These are phyloP conservation scores for Reticulitermes lucifugus DNA, from an alignment of 2,888 invertebrate species.

Conservation along the genomic window DNA sequence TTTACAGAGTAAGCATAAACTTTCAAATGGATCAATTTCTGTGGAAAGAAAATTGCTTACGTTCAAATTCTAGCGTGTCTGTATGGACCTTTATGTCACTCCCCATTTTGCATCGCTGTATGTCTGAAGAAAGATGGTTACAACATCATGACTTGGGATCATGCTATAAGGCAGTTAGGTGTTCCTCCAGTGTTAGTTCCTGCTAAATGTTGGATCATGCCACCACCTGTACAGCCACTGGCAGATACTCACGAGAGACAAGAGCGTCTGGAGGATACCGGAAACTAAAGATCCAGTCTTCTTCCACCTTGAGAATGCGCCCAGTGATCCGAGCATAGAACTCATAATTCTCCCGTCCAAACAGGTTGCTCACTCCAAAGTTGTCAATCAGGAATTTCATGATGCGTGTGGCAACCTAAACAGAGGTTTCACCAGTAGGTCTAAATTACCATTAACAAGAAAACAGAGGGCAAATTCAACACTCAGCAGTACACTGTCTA, in stretches of 20 bases:
- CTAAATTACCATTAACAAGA: no score
- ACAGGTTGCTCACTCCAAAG: slow-evolving; percentile 95
- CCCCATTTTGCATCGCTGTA: background rate
- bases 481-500: no score
- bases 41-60: no score
- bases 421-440: background rate
- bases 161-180: background rate
- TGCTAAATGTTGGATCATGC: slow-evolving; percentile 1
- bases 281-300: slow-evolving; percentile 96
- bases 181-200: slow-evolving; percentile 4
- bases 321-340: slow-evolving; percentile 96
- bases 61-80: no score
- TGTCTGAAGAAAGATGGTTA: background rate
- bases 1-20: no score
- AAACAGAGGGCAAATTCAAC: no score
- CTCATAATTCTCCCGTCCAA: slow-evolving; percentile 94
- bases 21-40: no score
- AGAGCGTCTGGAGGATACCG: slow-evolving; percentile 81
- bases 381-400: slow-evolving; percentile 98
- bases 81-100: no score
- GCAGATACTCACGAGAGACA: slow-evolving; percentile 65
- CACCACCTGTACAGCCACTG: background rate
- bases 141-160: background rate
- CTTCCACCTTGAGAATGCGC: slow-evolving; percentile 89
- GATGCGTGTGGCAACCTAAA: slow-evolving; percentile 92